Percentiles rank a stretch among this genome's conserved stretches.
phyloP scores from a whole-genome alignment of 1,140 invertebrate genomes.

The Nixonia krombeini region DNA sequence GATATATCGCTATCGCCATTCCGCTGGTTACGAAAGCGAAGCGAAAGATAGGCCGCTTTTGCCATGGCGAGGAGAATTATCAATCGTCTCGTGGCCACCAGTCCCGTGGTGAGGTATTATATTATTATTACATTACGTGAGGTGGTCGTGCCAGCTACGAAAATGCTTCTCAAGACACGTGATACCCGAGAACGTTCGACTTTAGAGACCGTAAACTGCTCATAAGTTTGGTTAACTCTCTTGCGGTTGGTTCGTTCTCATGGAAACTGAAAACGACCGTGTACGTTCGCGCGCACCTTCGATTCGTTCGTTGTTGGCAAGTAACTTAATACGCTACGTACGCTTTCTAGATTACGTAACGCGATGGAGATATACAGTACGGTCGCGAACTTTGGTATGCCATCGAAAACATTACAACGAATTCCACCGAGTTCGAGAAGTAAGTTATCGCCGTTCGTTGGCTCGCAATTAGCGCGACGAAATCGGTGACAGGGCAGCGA shows the following conservation, averaged over 20 bases:
- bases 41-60: no score
- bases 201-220: slow-evolving; percentile 8
- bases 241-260: slow-evolving; percentile 5
- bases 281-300: slow-evolving; percentile 1
- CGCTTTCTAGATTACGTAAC: slow-evolving; percentile 9
- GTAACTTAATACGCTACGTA: slow-evolving; percentile 11
- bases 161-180: slow-evolving; percentile 6
- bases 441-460: no score
- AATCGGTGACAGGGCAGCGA: no score
- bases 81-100: slow-evolving; percentile 2
- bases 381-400: background rate
- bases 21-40: no score
- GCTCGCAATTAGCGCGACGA: no score
- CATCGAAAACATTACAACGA: no score
- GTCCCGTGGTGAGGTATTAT: slow-evolving; percentile 17
- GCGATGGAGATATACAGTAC: background rate
- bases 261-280: slow-evolving; percentile 7
- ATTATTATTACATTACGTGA: slow-evolving; percentile 23
- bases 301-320: background rate
- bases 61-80: slow-evolving; percentile 10
- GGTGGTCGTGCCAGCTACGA: slow-evolving; percentile 1
- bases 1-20: no score
- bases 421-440: no score
- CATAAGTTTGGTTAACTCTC: slow-evolving; percentile 3
- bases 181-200: background rate